Evolutionary conservation across 2,797 vertebrate genomes (phyloP).

Genomic region (Eurystomus glaucurus): DNA sequence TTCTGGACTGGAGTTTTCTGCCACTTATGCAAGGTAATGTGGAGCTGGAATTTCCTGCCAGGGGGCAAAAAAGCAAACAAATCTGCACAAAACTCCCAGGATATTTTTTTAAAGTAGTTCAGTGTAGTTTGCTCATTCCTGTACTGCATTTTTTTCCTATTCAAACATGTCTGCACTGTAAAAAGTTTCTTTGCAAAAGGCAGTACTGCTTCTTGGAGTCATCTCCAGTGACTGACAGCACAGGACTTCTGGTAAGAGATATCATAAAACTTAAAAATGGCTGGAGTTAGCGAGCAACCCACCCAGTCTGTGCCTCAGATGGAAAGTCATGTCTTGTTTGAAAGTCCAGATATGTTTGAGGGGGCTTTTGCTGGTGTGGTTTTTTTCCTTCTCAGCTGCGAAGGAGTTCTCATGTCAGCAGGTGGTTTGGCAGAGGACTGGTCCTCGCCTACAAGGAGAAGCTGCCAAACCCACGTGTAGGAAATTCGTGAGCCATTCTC

Average conservation of each 20-base stretch:
- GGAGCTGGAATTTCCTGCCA: neutral
- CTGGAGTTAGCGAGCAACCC: neutral
- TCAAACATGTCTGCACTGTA: neutral
- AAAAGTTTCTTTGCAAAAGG: neutral
- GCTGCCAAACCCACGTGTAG: neutral
- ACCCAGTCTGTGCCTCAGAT: neutral
- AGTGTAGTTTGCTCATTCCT: neutral
- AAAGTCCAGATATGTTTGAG: neutral
- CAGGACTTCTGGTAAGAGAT: neutral
- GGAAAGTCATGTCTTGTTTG: neutral
- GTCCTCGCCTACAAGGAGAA: rapidly evolving
- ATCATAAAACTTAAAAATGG: neutral
- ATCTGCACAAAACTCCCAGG: neutral
- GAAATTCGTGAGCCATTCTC: neutral
- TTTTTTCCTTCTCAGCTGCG: neutral
- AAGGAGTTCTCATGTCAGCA: neutral
- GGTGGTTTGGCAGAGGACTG: conserved; percentile 3
- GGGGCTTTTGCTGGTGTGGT: neutral
- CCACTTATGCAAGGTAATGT: neutral
- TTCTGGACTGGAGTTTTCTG: neutral
- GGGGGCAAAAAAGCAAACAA: neutral
- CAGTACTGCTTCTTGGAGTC: neutral
- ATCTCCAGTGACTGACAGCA: neutral
- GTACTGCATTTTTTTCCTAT: neutral
- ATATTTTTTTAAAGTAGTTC: neutral